A percentile compares a stretch with the other conserved stretches of the same genome.
phyloP scores from a whole-genome alignment of 2,888 invertebrate species.

The Julus scandinavius region DNA sequence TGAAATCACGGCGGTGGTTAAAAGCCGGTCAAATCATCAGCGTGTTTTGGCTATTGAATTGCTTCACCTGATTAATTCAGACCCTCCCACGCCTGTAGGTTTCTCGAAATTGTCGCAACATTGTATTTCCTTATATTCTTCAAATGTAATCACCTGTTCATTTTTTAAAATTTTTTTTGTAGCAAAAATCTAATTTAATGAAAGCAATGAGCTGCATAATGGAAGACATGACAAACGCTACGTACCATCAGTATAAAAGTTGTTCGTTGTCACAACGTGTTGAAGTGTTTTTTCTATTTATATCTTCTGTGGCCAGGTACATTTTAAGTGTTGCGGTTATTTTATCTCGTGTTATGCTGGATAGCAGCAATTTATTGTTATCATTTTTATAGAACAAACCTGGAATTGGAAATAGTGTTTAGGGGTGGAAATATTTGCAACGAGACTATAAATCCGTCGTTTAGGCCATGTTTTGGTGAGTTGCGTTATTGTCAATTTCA shows the following conservation, averaged over 20 bases:
- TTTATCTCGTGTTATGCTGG: neutral
- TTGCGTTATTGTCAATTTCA: neutral
- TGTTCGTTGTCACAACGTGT: conserved; percentile 73
- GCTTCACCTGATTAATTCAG: conserved; percentile 68
- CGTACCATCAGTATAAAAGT: conserved; percentile 76
- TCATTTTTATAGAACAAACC: conserved; percentile 79
- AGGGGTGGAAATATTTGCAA: conserved; percentile 80
- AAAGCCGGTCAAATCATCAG: conserved; percentile 66
- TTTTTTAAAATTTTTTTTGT: conserved; percentile 50
- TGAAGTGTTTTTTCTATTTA: conserved; percentile 85
- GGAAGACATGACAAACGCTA: conserved; percentile 92
- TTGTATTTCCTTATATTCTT: neutral
- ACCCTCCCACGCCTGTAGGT: conserved; percentile 63
- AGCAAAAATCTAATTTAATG: conserved; percentile 65
- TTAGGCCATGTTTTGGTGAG: conserved; percentile 61
- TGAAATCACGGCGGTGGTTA: conserved; percentile 72
- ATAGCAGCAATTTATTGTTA: neutral
- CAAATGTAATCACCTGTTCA: neutral
- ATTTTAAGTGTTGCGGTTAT: neutral
- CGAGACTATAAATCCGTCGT: conserved; percentile 64
- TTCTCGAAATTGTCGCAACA: neutral
- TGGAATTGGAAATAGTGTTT: conserved; percentile 91
- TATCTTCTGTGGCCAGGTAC: conserved; percentile 66
- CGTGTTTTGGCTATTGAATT: conserved; percentile 62
- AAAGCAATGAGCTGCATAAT: conserved; percentile 68